Evolutionary conservation across 2,888 invertebrate genomes (phyloP), one percentile per base, ranked within the genome.

Genomic region (Gortyna flavago): DNA sequence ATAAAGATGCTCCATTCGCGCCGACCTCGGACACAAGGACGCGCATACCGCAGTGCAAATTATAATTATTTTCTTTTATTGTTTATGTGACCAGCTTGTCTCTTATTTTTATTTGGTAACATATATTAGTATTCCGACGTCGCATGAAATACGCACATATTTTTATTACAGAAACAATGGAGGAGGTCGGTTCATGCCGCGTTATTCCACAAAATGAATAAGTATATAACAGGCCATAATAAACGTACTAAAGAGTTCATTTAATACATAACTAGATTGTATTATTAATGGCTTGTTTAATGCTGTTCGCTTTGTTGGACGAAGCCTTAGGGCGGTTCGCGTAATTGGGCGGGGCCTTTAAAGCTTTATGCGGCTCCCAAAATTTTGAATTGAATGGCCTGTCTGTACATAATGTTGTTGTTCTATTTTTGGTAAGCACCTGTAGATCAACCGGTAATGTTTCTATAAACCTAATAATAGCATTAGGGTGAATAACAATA

Each of bases 81-180:
- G 76, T 83, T 83, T 89, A 84, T 88, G 80, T 76, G 81, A 82
- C 79, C 79, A 85, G 80, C 54, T 85, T 85, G 87, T 87, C 83
- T 89, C 85, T 87, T 67, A n/a, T 71, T 38, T 80, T 88, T 90
- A 90, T 90, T 89, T 88, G 81, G 86, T 62, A 81, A 87, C 83
- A 86, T 86, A 44, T 87, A 91, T 93, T 92, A 91, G 89, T 93
- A 92, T 92, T 90, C 92, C 59, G 78, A 68, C 79, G 76, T 73
- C 84, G 90, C 84, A 79, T 85, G 88, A 84, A 80, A 83, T 83
- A 83, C 86, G 87, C 87, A 90, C 90, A 89, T 90, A 87, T 90
- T 78, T 85, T 82, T 81, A 85, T 89, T 88, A 87, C 79, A 75
- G 85, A 84, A 88, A 90, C 89, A 91, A 90, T 88, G 84, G 79